These are phyloP conservation scores for Ctenoplectra terminalis DNA, from an alignment of 1,140 invertebrate species.

Conservation along the genomic window DNA sequence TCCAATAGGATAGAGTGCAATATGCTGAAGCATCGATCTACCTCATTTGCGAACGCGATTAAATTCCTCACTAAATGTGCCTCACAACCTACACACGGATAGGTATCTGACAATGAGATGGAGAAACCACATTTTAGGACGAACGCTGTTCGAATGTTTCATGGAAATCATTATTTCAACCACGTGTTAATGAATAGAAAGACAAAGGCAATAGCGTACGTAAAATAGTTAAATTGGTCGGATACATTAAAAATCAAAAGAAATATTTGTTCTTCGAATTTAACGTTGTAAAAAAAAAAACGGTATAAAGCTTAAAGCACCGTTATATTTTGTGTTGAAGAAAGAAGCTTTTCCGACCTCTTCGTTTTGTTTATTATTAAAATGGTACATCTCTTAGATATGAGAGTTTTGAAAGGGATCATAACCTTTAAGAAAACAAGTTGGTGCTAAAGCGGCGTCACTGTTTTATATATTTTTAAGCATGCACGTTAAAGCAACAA, in stretches of 20 bases:
- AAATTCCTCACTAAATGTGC: too few species aligned
- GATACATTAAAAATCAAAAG: not conserved
- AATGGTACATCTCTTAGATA: not conserved
- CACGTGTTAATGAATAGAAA: too few species aligned
- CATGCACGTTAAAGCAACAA: not conserved
- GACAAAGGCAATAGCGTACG: too few species aligned
- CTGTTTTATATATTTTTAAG: not conserved
- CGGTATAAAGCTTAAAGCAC: too few species aligned
- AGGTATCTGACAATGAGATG: too few species aligned
- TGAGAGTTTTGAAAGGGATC: conserved; percentile 2
- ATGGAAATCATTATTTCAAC: too few species aligned
- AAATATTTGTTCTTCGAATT: not conserved
- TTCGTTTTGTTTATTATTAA: conserved; percentile 23
- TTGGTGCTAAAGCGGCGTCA: not conserved
- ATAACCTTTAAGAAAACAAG: not conserved
- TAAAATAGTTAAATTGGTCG: conserved; percentile 11
- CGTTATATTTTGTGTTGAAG: not conserved
- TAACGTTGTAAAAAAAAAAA: not conserved
- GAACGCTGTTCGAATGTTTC: too few species aligned
- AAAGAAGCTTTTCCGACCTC: not conserved
- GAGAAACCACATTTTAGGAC: too few species aligned
- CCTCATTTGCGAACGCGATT: too few species aligned
- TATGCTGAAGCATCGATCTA: too few species aligned
- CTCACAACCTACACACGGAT: too few species aligned
- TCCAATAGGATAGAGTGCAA: too few species aligned